Conservation (phyloP, 2,888 invertebrate genomes). For the Octonoba sinensis region DNA sequence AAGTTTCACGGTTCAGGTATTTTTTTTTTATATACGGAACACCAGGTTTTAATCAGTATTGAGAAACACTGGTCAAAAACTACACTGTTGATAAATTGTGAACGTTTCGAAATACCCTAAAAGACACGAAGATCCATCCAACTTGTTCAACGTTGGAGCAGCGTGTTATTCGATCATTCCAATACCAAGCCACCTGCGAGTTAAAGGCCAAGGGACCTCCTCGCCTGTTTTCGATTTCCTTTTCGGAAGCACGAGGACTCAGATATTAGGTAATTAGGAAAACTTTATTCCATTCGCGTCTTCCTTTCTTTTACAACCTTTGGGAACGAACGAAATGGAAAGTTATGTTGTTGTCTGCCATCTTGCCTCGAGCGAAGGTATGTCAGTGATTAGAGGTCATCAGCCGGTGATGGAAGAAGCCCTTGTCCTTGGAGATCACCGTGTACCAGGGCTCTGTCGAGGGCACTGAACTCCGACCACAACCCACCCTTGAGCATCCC, state of each 20-base stretch:
- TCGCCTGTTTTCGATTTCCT: too few relatives aligned
- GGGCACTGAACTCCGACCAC: constrained; percentile 15
- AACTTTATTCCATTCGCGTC: constrained; percentile 25
- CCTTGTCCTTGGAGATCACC: constrained; percentile 12
- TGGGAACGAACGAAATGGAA: constrained; percentile 14
- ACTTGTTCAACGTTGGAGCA: too few relatives aligned
- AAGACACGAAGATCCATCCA: too few relatives aligned
- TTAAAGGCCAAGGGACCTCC: too few relatives aligned
- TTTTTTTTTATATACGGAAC: too few relatives aligned
- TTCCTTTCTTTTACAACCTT: neutral
- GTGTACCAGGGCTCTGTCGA: neutral
- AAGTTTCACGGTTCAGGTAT: too few relatives aligned
- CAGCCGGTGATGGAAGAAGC: neutral
- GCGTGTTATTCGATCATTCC: too few relatives aligned
- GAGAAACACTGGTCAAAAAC: too few relatives aligned
- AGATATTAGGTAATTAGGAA: constrained; percentile 32
- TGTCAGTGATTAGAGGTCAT: constrained; percentile 17
- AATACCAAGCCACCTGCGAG: too few relatives aligned
- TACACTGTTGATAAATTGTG: too few relatives aligned
- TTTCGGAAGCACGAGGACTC: neutral
- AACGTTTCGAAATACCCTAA: too few relatives aligned
- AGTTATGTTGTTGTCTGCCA: constrained; percentile 27
- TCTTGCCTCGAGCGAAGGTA: constrained; percentile 8
- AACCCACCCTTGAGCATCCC: neutral
- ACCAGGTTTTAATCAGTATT: too few relatives aligned